Percentiles rank a stretch among this genome's conserved stretches.
Conservation (phyloP, 2,113 vertebrate genomes). For the Reinhardtius hippoglossoides region DNA sequence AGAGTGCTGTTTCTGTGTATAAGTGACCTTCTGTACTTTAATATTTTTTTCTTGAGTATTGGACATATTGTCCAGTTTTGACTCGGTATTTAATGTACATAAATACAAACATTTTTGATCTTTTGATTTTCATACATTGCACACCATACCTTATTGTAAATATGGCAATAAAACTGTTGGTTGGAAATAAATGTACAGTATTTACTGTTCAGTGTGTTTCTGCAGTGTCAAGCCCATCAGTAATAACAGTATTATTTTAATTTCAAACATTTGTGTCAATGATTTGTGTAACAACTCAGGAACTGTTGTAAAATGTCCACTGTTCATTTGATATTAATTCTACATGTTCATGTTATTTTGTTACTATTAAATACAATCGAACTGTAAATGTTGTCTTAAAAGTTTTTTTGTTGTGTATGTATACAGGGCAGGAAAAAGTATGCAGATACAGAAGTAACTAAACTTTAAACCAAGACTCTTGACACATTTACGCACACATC, state of each 20-base stretch:
- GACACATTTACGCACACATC: too few species aligned
- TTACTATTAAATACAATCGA: conserved; percentile 78
- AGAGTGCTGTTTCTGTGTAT: conserved; percentile 81
- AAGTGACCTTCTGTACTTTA: conserved; percentile 86
- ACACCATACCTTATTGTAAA: conserved; percentile 74
- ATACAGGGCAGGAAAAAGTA: too few species aligned
- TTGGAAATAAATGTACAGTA: conserved; percentile 64
- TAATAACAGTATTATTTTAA: conserved; percentile 42
- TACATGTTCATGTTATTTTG: conserved; percentile 72
- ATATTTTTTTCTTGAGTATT: conserved; percentile 78
- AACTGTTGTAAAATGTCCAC: conserved; percentile 76
- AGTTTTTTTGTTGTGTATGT: background rate
- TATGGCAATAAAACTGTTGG: conserved; percentile 65
- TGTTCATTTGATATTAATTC: conserved; percentile 71
- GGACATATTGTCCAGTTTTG: conserved; percentile 82
- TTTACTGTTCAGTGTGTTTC: conserved; percentile 66
- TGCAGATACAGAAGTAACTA: background rate
- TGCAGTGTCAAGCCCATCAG: conserved; percentile 63
- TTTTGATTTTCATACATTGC: conserved; percentile 64
- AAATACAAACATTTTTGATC: conserved; percentile 50
- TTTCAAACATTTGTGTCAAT: conserved; percentile 62
- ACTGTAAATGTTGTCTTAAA: conserved; percentile 28
- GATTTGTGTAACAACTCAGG: conserved; percentile 80
- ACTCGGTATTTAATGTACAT: conserved; percentile 74
- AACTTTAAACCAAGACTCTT: too few species aligned